Conservation (phyloP, 2,113 vertebrate species). For the Regulus satrapa region DNA sequence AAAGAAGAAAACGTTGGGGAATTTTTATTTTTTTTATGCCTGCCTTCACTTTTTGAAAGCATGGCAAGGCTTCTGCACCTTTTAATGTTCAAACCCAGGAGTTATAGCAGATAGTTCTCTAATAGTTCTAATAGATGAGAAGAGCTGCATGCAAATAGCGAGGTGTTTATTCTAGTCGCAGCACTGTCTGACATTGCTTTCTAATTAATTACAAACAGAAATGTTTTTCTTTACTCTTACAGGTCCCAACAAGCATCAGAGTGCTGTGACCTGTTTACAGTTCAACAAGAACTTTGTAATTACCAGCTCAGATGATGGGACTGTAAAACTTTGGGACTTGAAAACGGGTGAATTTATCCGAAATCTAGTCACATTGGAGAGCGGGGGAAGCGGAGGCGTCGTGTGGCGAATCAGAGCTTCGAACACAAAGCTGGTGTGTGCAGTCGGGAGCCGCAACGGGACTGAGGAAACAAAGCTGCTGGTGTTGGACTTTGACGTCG, state of each 20-base stretch:
- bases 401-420: conserved; percentile 98
- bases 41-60: not conserved
- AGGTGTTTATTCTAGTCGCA: not conserved
- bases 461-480: conserved; percentile 99
- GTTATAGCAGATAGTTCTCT: not conserved
- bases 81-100: not conserved
- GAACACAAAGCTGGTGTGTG: conserved; percentile 98
- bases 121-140: not conserved
- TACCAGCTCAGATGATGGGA: conserved; percentile 99
- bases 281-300: conserved; percentile 99
- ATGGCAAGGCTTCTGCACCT: not conserved
- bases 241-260: conserved; percentile 99
- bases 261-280: conserved; percentile 99
- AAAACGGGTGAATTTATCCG: conserved; percentile 99
- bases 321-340: conserved; percentile 99
- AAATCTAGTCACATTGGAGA: conserved; percentile 99
- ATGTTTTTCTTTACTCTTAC: conserved; percentile 34
- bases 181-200: not conserved
- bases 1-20: not conserved
- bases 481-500: conserved; percentile 99
- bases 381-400: conserved; percentile 95
- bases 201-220: conserved; percentile 31
- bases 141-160: not conserved
- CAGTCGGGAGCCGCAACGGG: conserved; percentile 97
- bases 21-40: not conserved